Evolutionary conservation across 2,797 vertebrate genomes (phyloP).

Genomic region (Sylvia borin): DNA sequence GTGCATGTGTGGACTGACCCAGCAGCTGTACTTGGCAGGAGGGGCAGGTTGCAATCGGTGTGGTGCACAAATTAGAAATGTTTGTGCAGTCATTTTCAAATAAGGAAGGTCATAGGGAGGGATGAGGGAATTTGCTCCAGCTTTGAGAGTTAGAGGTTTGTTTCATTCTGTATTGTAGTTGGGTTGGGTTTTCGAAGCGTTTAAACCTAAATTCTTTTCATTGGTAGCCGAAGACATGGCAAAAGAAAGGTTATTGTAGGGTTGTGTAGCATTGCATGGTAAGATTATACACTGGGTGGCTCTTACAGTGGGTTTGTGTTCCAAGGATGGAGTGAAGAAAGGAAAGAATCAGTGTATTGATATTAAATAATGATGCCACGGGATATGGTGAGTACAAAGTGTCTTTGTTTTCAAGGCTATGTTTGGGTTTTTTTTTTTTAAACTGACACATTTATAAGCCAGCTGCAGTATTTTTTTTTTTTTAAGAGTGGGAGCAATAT

Average conservation of each 20-base stretch:
- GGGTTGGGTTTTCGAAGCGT: background rate
- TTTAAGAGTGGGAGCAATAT: background rate
- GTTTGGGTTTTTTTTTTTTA: background rate
- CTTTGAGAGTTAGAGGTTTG: background rate
- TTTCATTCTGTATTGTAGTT: background rate
- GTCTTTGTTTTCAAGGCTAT: conserved; percentile 44
- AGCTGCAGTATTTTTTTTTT: conserved; percentile 3
- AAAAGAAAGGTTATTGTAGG: conserved; percentile 31
- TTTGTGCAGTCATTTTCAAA: conserved; percentile 3
- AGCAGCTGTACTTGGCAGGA: background rate
- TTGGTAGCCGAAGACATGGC: background rate
- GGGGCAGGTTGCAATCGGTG: background rate
- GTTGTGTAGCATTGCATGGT: background rate
- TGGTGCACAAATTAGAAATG: background rate
- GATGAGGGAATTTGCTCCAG: background rate
- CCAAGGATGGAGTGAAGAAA: conserved; percentile 43
- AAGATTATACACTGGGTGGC: conserved; percentile 27
- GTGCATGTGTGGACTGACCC: background rate
- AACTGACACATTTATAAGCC: background rate
- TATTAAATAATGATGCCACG: conserved; percentile 52
- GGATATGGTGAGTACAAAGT: conserved; percentile 27
- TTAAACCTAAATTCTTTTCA: background rate
- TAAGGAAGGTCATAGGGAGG: background rate
- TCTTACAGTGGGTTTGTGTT: conserved; percentile 42
- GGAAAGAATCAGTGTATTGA: conserved; percentile 29